Evolutionary conservation across 2,113 vertebrate genomes (phyloP).

Genomic region (Dipodomys ordii): DNA sequence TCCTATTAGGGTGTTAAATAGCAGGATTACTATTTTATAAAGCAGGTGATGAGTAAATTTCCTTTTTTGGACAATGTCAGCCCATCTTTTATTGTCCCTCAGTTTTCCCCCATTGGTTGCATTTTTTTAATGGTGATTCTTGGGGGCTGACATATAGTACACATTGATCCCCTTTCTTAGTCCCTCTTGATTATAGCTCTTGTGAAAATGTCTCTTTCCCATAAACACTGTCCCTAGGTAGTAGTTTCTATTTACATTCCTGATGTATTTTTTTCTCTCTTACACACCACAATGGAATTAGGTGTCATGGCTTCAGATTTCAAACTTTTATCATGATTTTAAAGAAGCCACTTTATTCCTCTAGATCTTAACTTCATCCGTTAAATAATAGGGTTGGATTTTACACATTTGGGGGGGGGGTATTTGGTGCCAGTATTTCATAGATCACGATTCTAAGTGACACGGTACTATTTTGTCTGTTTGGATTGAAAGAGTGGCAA

Average conservation of each 20-base stretch:
- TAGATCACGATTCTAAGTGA: background rate
- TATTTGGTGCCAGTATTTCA: background rate
- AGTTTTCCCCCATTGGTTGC: too few species aligned
- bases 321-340: background rate
- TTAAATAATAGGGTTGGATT: background rate
- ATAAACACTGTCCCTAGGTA: background rate
- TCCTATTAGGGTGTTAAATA: too few species aligned
- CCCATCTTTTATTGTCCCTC: too few species aligned
- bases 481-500: background rate
- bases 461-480: background rate
- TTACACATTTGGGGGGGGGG: background rate
- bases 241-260: background rate
- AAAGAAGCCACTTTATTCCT: background rate
- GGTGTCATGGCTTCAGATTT: background rate
- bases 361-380: background rate
- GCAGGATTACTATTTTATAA: too few species aligned
- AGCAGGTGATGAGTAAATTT: too few species aligned
- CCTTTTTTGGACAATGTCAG: too few species aligned
- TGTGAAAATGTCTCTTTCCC: background rate
- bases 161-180: background rate
- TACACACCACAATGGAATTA: accelerated
- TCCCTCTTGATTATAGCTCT: background rate
- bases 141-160: background rate
- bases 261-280: background rate
- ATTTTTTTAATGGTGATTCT: background rate